Base-by-base conservation (phyloP, 2,888 invertebrate species). In the Nemurella pictetii region DNA sequence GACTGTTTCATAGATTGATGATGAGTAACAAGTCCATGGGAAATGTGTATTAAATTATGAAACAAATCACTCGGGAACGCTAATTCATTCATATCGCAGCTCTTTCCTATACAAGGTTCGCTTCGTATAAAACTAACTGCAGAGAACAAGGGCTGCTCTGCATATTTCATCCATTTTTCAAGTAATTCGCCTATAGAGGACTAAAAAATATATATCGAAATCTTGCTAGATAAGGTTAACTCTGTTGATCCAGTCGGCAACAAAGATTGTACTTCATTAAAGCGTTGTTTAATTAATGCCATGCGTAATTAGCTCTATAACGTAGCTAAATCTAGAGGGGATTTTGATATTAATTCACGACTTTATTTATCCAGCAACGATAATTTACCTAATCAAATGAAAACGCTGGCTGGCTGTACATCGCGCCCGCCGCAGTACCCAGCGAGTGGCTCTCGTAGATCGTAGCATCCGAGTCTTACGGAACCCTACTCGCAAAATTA, bases 61-160 rank as follows among this genome's bases (percentile, higher is more conserved):
- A 82, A 82, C 82, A 72, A 82, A 82, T 82, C 29, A 27, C 82
- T 55, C 29, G 26, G 82, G 82, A 82, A 82, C 26, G 82, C 55
- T 82, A 55, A 82, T 82, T 80, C 26, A 80, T 80, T 12, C 55
- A 55, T 55, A 55, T 55, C 20, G 55, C 55, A 55, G 55, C 9
- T 20, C 9, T 20, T 27, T 78, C n/a, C 28, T 55, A 20, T 20
- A 20, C 55, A 78, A 7, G 78, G 74, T 74, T 74, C 12, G 78
- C 78, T 30, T 30, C 7, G 29, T 20, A 29, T n/a, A 29, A 78
- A 78, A 29, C 78, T 78, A 78, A 78, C 78, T 78, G 28, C 30
- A 74, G 20, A 74, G 55, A 55, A 55, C 55, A 55, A 55, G 28
- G 29, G 78, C 5, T 30, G 29, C 25, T 78, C 27, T 29, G n/a